Evolutionary conservation across 1,140 invertebrate genomes (phyloP).

Genomic region (Trachymyrmex cornetzi): DNA sequence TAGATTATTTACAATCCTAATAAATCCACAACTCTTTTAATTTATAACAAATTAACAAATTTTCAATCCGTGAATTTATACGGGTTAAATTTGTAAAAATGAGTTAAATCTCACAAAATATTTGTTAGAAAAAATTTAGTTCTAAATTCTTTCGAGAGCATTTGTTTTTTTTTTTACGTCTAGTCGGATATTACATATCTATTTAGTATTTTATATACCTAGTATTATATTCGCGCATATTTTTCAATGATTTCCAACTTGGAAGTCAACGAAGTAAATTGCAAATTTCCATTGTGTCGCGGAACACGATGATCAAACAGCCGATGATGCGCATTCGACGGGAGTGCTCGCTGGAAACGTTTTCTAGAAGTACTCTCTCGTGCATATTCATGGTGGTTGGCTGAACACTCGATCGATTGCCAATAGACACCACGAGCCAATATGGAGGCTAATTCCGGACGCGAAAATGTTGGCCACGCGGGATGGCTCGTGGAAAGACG

Average conservation of each 20-base stretch:
- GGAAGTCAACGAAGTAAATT: constrained; percentile 49
- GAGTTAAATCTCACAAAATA: neutral
- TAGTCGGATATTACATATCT: neutral
- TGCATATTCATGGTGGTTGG: constrained; percentile 64
- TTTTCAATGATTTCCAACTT: constrained; percentile 44
- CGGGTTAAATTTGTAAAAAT: neutral
- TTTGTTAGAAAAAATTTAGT: neutral
- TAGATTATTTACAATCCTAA: neutral
- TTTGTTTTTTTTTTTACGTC: neutral
- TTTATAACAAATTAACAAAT: neutral
- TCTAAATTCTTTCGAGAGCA: neutral
- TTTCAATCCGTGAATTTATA: neutral
- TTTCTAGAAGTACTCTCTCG: constrained; percentile 63
- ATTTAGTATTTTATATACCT: neutral
- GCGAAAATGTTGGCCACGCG: constrained; percentile 25
- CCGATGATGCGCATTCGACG: constrained; percentile 45
- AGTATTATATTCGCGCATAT: constrained; percentile 24
- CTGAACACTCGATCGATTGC: constrained; percentile 63
- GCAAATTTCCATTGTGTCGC: constrained; percentile 56
- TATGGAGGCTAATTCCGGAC: constrained; percentile 52
- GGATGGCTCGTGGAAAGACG: neutral
- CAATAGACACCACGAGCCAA: constrained; percentile 61
- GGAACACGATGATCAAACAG: constrained; percentile 57
- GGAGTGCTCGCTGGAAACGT: constrained; percentile 36
- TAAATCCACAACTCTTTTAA: neutral